Evolutionary conservation across 2,888 invertebrate genomes (phyloP).

Genomic region (Bombylius discolor): DNA sequence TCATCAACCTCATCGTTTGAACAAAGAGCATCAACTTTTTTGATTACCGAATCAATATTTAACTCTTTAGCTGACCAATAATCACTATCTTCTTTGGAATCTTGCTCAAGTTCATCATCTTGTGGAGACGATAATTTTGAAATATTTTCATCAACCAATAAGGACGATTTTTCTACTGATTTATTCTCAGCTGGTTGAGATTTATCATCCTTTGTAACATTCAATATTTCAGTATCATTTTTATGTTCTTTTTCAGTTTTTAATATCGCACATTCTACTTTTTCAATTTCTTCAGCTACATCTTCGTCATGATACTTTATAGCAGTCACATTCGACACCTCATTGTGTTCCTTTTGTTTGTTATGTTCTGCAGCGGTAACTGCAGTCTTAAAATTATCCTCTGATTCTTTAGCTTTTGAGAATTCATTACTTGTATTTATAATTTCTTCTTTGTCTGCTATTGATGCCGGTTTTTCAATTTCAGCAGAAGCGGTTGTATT

Average conservation of each 20-base stretch:
- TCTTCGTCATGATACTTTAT: too few species aligned
- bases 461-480: not conserved
- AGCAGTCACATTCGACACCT: too few species aligned
- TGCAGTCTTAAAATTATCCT: too few species aligned
- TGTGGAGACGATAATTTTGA: constrained; percentile 27
- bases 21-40: constrained; percentile 59
- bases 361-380: too few species aligned
- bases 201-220: too few species aligned
- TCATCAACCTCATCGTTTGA: constrained; percentile 28
- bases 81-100: constrained; percentile 56
- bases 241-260: not conserved
- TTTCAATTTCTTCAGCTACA: not conserved
- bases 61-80: constrained; percentile 69
- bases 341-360: too few species aligned
- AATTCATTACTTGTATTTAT: too few species aligned
- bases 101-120: constrained; percentile 37
- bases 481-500: not conserved
- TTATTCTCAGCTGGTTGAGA: not conserved
- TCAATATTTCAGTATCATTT: constrained; percentile 5
- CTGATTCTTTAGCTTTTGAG: too few species aligned
- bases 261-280: not conserved
- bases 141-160: constrained; percentile 30
- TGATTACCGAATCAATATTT: constrained; percentile 69
- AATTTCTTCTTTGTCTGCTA: too few species aligned
- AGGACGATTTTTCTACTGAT: constrained; percentile 6